These are phyloP conservation scores for Desmodus rotundus DNA, from an alignment of 2,113 vertebrate genomes.

Conservation along the genomic window DNA sequence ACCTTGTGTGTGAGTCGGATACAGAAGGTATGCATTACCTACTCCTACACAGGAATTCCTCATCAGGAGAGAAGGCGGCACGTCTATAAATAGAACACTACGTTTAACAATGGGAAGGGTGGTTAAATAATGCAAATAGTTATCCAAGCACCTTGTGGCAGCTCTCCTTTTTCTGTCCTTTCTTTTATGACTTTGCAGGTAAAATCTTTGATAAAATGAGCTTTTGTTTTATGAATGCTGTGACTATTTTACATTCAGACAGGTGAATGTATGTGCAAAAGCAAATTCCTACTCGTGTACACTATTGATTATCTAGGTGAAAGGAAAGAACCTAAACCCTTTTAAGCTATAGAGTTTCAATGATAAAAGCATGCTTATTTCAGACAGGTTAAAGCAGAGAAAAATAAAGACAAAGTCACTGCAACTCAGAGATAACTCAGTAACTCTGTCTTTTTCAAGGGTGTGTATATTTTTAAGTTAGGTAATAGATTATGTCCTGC, in stretches of 20 bases:
- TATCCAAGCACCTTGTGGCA: background rate
- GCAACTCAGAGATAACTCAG: background rate
- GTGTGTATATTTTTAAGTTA: background rate
- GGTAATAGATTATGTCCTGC: background rate
- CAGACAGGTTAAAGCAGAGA: background rate
- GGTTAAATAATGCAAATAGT: background rate
- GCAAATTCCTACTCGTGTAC: background rate
- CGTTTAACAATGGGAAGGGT: background rate
- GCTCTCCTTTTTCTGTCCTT: background rate
- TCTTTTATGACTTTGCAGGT: background rate
- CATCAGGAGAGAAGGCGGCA: background rate
- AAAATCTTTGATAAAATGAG: background rate
- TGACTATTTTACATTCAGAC: background rate
- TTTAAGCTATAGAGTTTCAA: constrained; percentile 11
- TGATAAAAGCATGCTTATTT: constrained; percentile 6
- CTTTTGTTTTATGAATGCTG: background rate
- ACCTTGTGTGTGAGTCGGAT: background rate
- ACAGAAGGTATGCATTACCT: background rate
- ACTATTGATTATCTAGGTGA: background rate
- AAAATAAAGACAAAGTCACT: constrained; percentile 2
- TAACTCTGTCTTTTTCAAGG: background rate
- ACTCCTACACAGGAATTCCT: background rate
- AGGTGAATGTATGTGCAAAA: background rate
- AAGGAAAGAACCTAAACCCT: background rate
- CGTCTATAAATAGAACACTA: background rate